phyloP scores from a whole-genome alignment of 2,888 invertebrate genomes.

The Xanthia icteritia region DNA sequence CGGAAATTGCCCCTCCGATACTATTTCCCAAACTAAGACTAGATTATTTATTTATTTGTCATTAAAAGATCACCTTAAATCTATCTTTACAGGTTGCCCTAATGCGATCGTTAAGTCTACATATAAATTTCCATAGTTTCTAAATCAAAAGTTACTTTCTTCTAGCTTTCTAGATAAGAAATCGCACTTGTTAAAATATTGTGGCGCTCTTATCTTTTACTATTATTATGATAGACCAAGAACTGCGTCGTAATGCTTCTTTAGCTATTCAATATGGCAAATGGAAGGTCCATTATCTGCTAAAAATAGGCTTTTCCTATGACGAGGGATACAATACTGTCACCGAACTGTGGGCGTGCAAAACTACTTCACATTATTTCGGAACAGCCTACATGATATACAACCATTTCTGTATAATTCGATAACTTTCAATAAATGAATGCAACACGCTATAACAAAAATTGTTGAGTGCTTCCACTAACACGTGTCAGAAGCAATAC shows the following conservation, averaged over 20 bases:
- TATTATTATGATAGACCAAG: conserved; percentile 1
- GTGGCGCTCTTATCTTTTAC: neutral
- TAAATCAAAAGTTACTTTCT: no score
- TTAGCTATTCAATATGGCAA: conserved; percentile 3
- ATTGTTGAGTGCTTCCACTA: conserved; percentile 41
- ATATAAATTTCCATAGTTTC: no score
- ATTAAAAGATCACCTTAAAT: no score
- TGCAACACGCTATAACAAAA: conserved; percentile 15
- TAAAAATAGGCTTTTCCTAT: conserved; percentile 28
- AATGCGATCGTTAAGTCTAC: no score
- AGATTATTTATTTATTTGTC: no score
- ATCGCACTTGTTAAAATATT: neutral
- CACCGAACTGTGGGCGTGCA: neutral
- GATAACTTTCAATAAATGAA: conserved; percentile 18
- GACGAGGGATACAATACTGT: conserved; percentile 47
- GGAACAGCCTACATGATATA: neutral
- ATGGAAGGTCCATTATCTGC: conserved; percentile 8
- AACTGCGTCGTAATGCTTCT: neutral
- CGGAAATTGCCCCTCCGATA: no score
- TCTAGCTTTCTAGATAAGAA: no score
- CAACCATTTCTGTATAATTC: neutral
- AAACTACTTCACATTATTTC: conserved; percentile 7
- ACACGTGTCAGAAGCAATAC: conserved; percentile 51
- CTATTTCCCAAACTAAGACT: no score
- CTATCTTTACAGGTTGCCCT: no score